Conservation (phyloP, 2,113 vertebrate genomes). For the Rhea pennata region DNA sequence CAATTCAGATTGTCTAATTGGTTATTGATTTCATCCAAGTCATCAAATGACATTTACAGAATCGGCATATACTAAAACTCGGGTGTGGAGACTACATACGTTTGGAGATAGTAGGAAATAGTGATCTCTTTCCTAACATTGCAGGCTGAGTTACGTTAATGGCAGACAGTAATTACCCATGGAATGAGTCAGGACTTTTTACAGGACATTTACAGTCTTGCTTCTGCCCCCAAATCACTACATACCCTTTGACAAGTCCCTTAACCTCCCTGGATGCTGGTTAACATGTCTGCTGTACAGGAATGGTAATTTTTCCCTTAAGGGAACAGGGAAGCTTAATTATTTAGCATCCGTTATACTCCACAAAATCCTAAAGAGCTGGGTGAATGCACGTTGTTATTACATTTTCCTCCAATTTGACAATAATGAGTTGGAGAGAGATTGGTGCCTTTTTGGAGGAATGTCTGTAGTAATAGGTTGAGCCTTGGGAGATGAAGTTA, state of each 20-base stretch:
- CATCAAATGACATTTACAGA: background rate
- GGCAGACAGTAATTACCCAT: background rate
- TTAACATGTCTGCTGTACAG: background rate
- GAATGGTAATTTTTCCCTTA: background rate
- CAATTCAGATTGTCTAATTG: background rate
- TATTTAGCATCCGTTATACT: background rate
- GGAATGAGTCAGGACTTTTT: background rate
- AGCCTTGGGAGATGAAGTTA: background rate
- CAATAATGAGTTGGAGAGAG: background rate
- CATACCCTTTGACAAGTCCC: background rate
- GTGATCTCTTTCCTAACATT: background rate
- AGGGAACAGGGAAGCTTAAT: background rate
- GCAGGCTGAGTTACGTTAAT: background rate
- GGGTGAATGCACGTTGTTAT: fast-evolving
- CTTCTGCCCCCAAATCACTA: background rate
- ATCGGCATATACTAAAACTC: background rate
- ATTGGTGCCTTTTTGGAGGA: background rate
- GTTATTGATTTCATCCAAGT: background rate
- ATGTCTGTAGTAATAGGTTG: background rate
- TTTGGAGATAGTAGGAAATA: background rate
- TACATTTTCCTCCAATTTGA: background rate
- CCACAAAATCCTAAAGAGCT: background rate
- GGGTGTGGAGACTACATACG: background rate
- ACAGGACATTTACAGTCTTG: background rate
- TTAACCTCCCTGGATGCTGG: background rate